Evolutionary conservation across 2,113 vertebrate genomes (phyloP), one percentile per base, ranked within the genome.

Genomic region (Microcebus lehilahytsara): DNA sequence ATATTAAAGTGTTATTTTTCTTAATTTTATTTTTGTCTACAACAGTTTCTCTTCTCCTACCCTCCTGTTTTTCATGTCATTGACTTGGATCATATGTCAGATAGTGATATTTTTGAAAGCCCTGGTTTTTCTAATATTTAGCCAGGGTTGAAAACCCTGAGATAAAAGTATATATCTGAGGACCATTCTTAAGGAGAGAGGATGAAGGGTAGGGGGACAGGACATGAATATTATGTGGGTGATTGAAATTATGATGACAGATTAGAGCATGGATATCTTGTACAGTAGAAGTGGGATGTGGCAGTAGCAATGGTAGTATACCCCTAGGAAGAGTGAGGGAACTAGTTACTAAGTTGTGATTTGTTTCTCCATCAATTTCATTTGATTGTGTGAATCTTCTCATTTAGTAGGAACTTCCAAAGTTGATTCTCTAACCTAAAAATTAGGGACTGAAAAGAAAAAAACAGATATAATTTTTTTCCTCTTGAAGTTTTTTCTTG

Each of bases 371-470:
- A 64, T 77, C 8, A 67, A 5, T 88, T 85, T 92, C 34, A 78
- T 58, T 81, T 94, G 83, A 51, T 23, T 64, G 17, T 72, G 5
- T 75, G 86, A 93, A 46, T 78, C 51, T 88, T 91, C 40, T 92
- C 77, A 4, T 88, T 91, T 60, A 75, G 37, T 80, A n/a, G 75
- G 46, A 80, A 89, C 64, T 88, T 93, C 13, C 77, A 46, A 91
- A 25, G 30, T 86, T 86, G 72, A 53, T 92, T 91, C 34, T 96
- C 27, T 80, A 86, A 84, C 49, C 62, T 12, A 64, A 12, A 27
- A 64, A 64, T 91, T 60, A 74, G 60, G 42, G 67, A 80, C 64
- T 91, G 81, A 94, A 72, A 32, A 72, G 37, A 85, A 95, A 85
- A 85, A 85, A 89, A 11, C 12, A 91, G 60, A 46, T 93, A 86